Evolutionary conservation across 1,140 invertebrate species (phyloP).

Genomic region (Lordiphosa clarofinis): DNA sequence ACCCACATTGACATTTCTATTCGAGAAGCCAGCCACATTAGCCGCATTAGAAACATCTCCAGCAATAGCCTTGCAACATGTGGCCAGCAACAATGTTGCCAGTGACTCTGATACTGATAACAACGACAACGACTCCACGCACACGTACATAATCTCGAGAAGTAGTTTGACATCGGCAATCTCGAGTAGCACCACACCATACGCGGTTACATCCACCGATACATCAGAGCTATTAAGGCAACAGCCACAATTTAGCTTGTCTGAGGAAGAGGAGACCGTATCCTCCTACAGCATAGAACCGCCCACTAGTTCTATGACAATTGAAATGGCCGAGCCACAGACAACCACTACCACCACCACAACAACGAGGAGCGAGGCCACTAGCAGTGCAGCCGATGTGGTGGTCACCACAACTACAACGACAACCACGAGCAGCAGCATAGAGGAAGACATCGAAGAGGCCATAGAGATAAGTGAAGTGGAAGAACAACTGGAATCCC

Average conservation of each 20-base stretch:
- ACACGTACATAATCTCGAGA: constrained; percentile 66
- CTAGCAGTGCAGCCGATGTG: constrained; percentile 29
- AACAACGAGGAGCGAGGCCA: constrained; percentile 35
- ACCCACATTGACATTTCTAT: constrained; percentile 66
- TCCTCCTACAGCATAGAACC: constrained; percentile 63
- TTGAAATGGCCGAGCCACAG: constrained; percentile 63
- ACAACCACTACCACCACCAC: constrained; percentile 19
- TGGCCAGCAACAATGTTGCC: constrained; percentile 14
- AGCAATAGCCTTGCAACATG: constrained; percentile 6
- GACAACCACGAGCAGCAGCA: constrained; percentile 60
- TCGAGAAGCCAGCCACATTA: constrained; percentile 25
- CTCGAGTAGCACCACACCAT: constrained; percentile 52
- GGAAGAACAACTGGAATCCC: constrained; percentile 43
- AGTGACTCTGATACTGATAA: constrained; percentile 35
- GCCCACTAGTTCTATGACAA: constrained; percentile 72
- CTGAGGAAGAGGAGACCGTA: constrained; percentile 57
- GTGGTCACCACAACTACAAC: constrained; percentile 30
- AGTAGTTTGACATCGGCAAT: constrained; percentile 46
- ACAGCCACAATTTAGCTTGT: constrained; percentile 60
- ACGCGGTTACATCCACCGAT: constrained; percentile 60
- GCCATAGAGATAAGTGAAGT: constrained; percentile 71
- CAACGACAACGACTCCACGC: constrained; percentile 39
- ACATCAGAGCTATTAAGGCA: constrained; percentile 60
- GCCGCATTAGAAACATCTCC: constrained; percentile 11
- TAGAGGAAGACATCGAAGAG: constrained; percentile 77